Conservation (phyloP, 30 jellyfish, hydroid and myxozoan species). For the Phacellophora camtschatica region DNA sequence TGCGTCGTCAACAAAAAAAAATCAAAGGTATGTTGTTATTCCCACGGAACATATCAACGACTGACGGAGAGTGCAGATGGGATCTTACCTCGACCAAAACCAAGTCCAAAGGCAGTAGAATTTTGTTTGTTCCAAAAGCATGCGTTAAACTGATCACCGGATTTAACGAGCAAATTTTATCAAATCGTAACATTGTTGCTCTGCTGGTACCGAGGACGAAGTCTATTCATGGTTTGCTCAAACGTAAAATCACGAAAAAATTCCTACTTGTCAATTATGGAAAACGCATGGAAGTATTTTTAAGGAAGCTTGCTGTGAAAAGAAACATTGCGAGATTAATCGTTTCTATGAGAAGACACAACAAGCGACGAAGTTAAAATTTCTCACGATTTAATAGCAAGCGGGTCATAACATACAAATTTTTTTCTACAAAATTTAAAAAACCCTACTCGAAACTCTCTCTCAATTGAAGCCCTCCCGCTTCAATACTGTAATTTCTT, state of each 20-base stretch:
- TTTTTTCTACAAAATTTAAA: no score
- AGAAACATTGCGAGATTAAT: not conserved
- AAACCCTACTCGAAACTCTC: no score
- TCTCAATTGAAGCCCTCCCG: no score
- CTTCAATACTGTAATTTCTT: no score
- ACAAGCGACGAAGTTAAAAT: not conserved
- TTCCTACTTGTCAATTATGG: slow-evolving; percentile 49
- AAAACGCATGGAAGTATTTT: slow-evolving; percentile 31
- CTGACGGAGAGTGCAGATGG: slow-evolving; percentile 35
- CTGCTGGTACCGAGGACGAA: slow-evolving; percentile 41
- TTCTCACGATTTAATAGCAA: no score
- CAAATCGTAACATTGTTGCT: not conserved
- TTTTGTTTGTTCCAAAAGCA: slow-evolving; percentile 31
- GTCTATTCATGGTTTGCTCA: not conserved
- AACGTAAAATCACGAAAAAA: slow-evolving; percentile 34
- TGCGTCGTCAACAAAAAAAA: not conserved
- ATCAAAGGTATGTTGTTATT: slow-evolving; percentile 10
- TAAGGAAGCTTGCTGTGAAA: slow-evolving; percentile 46
- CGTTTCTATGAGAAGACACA: not conserved
- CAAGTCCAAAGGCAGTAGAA: not conserved
- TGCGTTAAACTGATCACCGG: slow-evolving; percentile 8
- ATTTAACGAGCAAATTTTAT: not conserved
- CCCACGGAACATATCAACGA: slow-evolving; percentile 22
- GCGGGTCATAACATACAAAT: no score
- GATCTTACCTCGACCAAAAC: not conserved